These are phyloP conservation scores for Actinia equina DNA, from an alignment of 64 coral and sea anemone genomes.

Conservation along the genomic window DNA sequence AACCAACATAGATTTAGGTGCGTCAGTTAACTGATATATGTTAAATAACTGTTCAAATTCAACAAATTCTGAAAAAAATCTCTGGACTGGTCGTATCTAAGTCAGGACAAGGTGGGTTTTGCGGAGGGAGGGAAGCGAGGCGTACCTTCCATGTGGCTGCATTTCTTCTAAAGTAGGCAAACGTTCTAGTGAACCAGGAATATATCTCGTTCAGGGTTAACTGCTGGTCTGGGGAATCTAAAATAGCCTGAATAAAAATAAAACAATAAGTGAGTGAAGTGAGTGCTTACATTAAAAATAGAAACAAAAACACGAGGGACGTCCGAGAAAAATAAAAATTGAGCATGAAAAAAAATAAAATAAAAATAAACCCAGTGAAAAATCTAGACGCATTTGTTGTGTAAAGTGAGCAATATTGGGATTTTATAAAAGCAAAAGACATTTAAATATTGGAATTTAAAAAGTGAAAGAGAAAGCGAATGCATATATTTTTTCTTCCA, in stretches of 20 bases:
- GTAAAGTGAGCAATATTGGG: no score
- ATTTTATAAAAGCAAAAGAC: no score
- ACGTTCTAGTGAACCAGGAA: conserved; percentile 96
- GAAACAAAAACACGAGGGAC: background rate
- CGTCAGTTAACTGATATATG: no score
- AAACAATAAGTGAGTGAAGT: background rate
- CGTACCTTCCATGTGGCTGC: conserved; percentile 96
- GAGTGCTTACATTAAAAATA: background rate
- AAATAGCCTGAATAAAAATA: conserved; percentile 65
- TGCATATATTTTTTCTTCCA: no score
- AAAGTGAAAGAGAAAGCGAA: background rate
- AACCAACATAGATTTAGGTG: no score
- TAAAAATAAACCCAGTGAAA: no score
- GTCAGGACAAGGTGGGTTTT: no score
- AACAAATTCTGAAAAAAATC: no score
- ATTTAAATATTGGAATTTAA: background rate
- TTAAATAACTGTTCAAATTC: no score
- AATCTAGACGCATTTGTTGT: no score
- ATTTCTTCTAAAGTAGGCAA: conserved; percentile 97
- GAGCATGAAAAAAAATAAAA: background rate
- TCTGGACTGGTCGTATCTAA: no score
- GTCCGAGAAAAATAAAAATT: background rate
- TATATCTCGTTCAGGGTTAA: conserved; percentile 97
- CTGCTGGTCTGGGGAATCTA: conserved; percentile 91
- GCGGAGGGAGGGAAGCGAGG: no score